Base-by-base conservation (phyloP, 1,140 invertebrate species). In the Thaumetopoea pityocampa region DNA sequence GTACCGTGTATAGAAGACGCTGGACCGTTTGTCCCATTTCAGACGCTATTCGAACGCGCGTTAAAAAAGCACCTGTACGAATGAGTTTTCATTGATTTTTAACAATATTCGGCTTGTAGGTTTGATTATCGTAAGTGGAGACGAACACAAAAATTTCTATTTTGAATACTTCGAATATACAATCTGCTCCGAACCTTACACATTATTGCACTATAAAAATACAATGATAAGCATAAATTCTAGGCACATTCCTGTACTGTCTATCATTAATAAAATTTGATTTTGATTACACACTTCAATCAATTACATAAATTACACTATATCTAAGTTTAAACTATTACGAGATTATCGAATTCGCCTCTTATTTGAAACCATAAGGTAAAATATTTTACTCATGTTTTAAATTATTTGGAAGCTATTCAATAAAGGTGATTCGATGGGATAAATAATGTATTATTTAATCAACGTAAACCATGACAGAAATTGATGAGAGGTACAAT, bases 181-280 rank as follows among this genome's bases (percentile, higher is more conserved):
- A 48, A 51, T 53, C 38, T 67, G 67, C 67, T 65, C 56, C 65
- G 57, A 73, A 77, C 62, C 58, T 56, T 47, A 60, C 50, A 60
- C 19, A 47, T 63, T 68, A 76, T 72, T 78, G 71, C 67, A 71
- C 78, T 82, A 79, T 72, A 79, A 82, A 76, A 78, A 82, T 74
- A 82, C 71, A 77, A 38, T 51, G 55, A 54, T 71, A 76, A 80
- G 73, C 76, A 77, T 73, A 82, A 52, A 57, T 72, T 80, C 78
- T 82, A 82, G 78, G 76, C 76, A 82, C 78, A 73, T 69, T 76
- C 70, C 76, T 82, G 78, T 72, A 82, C 71, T 78, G 53, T 72
- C 66, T 78, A 74, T 61, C 52, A 37, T 64, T 62, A 67, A 23
- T 5, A 14, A 61, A n/a, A 64, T 52, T 66, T 43, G 62, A 62